Evolutionary conservation across 2,113 vertebrate genomes (phyloP).

Genomic region (Hyaena hyaena): DNA sequence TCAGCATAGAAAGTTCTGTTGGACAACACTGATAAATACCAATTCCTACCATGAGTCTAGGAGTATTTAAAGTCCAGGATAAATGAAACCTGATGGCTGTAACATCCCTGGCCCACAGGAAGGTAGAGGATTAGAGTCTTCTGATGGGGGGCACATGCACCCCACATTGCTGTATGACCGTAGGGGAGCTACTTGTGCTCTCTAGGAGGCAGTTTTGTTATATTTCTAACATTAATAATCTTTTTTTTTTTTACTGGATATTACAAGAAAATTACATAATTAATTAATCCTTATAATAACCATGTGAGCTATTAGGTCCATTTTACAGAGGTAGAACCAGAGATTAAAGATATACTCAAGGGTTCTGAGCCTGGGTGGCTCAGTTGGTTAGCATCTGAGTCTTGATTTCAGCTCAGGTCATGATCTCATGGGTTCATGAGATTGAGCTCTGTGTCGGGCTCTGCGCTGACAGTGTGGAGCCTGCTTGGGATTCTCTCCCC

Average conservation of each 20-base stretch:
- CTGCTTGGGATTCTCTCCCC: too few species aligned
- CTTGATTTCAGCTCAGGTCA: too few species aligned
- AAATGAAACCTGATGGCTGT: background rate
- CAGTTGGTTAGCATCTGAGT: too few species aligned
- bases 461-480: too few species aligned
- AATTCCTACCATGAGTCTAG: background rate
- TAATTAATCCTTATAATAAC: background rate
- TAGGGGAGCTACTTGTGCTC: background rate
- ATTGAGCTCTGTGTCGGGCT: too few species aligned
- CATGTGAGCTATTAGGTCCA: background rate
- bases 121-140: background rate
- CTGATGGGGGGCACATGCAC: background rate
- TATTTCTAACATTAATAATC: background rate
- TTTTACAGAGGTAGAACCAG: background rate
- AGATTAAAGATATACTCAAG: background rate
- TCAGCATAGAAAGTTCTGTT: background rate
- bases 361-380: too few species aligned
- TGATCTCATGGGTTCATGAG: too few species aligned
- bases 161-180: background rate
- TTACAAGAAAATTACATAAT: background rate
- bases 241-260: constrained; percentile 19
- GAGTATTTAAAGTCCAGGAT: background rate
- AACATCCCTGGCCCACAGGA: background rate
- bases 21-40: background rate
- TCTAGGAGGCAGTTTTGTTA: background rate